Conservation (phyloP, 1,140 invertebrate genomes). For the Cryptotermes secundus region DNA sequence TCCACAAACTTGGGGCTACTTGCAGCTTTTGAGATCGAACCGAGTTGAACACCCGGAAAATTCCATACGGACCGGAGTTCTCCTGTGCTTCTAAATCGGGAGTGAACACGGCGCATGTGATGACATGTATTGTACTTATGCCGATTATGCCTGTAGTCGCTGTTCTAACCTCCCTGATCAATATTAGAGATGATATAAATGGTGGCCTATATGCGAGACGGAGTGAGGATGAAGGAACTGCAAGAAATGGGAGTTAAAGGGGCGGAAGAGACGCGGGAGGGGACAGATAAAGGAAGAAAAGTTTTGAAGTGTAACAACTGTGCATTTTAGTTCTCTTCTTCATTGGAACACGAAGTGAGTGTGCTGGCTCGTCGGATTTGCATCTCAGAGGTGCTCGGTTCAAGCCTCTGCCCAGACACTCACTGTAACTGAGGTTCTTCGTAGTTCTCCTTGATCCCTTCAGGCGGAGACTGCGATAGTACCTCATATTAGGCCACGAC, state of each 20-base stretch:
- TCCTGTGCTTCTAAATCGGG: background rate
- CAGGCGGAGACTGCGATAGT: too few relatives aligned
- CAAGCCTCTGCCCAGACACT: too few relatives aligned
- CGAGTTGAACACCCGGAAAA: too few relatives aligned
- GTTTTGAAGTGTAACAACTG: background rate
- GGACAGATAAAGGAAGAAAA: background rate
- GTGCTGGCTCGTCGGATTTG: too few relatives aligned
- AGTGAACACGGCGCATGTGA: background rate
- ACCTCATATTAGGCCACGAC: too few relatives aligned
- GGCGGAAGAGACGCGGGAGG: background rate
- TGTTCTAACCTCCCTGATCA: background rate
- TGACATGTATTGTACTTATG: background rate
- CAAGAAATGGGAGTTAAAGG: too few relatives aligned
- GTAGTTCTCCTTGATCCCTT: too few relatives aligned
- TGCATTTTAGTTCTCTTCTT: background rate
- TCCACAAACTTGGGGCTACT: too few relatives aligned
- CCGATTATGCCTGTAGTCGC: background rate
- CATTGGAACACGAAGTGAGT: background rate
- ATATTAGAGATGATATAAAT: slow-evolving; percentile 8
- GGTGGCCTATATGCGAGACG: background rate
- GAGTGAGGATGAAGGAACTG: background rate
- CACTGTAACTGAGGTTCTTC: too few relatives aligned
- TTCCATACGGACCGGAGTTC: too few relatives aligned
- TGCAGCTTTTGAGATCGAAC: too few relatives aligned
- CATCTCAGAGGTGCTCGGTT: too few relatives aligned